Conservation (phyloP, 2,113 vertebrate genomes). For the Chionomys nivalis region DNA sequence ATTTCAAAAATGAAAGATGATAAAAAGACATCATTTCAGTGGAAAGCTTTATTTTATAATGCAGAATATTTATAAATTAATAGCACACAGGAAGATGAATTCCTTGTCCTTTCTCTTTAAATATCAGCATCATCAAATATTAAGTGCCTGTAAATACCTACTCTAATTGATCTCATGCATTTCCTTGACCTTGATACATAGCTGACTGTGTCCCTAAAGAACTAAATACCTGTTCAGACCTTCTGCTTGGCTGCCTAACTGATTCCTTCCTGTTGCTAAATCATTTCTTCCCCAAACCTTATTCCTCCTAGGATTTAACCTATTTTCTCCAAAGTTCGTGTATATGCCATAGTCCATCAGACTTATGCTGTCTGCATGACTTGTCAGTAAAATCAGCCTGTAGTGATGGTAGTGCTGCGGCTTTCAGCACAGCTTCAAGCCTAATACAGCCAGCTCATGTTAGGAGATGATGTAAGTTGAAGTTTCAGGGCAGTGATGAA, state of each 20-base stretch:
- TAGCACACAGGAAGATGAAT: slow-evolving; percentile 56
- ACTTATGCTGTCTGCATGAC: slow-evolving; percentile 14
- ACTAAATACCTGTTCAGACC: slow-evolving; percentile 37
- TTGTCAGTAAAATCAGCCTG: slow-evolving; percentile 46
- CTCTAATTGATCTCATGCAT: slow-evolving; percentile 69
- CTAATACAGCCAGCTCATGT: slow-evolving; percentile 41
- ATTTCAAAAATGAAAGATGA: slow-evolving; percentile 59
- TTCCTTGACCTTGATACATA: slow-evolving; percentile 71
- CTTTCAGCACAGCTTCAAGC: not conserved
- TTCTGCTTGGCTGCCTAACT: slow-evolving; percentile 49
- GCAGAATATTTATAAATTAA: slow-evolving; percentile 70
- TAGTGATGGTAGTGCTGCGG: not conserved
- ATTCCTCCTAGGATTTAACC: slow-evolving; percentile 52
- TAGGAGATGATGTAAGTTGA: slow-evolving; percentile 56
- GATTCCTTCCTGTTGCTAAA: slow-evolving; percentile 63
- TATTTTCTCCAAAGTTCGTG: slow-evolving; percentile 24
- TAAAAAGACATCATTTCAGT: slow-evolving; percentile 56
- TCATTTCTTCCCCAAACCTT: slow-evolving; percentile 47
- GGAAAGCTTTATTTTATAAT: slow-evolving; percentile 67
- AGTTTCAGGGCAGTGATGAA: slow-evolving; percentile 69
- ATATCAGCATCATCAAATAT: slow-evolving; percentile 74
- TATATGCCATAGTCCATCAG: slow-evolving; percentile 34
- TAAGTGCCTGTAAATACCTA: slow-evolving; percentile 75
- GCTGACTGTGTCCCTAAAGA: slow-evolving; percentile 51
- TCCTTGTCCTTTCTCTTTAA: slow-evolving; percentile 74